Evolutionary conservation across 2,113 vertebrate species (phyloP).

Genomic region (Chionodraco myersi): DNA sequence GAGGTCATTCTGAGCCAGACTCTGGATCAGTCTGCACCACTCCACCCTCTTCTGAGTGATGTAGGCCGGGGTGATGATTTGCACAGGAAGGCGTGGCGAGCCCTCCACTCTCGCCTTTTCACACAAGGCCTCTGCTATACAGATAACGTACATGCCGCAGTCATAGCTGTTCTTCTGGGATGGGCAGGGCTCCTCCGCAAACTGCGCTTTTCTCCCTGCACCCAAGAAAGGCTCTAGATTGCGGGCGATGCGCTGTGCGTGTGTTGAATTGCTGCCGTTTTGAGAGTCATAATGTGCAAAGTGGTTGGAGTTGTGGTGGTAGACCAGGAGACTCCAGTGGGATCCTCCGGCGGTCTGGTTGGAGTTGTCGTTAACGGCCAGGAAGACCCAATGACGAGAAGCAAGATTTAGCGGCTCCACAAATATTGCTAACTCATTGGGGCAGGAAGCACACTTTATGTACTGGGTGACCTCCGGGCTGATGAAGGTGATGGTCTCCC

Average conservation of each 20-base stretch:
- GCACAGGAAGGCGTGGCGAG: slow-evolving; percentile 77
- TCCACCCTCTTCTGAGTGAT: slow-evolving; percentile 91
- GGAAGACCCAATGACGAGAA: slow-evolving; percentile 87
- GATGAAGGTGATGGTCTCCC: slow-evolving; percentile 87
- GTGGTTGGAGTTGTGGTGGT: slow-evolving; percentile 85
- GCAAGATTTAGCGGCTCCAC: slow-evolving; percentile 90
- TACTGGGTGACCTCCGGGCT: slow-evolving; percentile 97
- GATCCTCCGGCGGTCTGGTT: slow-evolving; percentile 91
- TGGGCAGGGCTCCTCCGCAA: slow-evolving; percentile 90
- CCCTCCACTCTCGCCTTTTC: slow-evolving; percentile 77
- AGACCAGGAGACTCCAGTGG: slow-evolving; percentile 97
- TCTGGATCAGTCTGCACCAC: slow-evolving; percentile 90
- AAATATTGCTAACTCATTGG: slow-evolving; percentile 90
- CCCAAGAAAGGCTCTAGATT: slow-evolving; percentile 90
- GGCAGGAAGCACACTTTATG: slow-evolving; percentile 92
- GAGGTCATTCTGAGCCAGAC: slow-evolving; percentile 86
- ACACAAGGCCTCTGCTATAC: slow-evolving; percentile 91
- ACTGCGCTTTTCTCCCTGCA: slow-evolving; percentile 78
- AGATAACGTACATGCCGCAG: slow-evolving; percentile 99
- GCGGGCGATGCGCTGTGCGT: slow-evolving; percentile 89
- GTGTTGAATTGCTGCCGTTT: slow-evolving; percentile 88
- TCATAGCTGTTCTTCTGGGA: slow-evolving; percentile 97
- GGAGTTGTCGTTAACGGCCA: slow-evolving; percentile 96
- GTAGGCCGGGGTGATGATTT: slow-evolving; percentile 91
- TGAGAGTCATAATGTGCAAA: slow-evolving; percentile 97